Conservation (phyloP, 2,888 invertebrate species). For the Panorpa germanica region DNA sequence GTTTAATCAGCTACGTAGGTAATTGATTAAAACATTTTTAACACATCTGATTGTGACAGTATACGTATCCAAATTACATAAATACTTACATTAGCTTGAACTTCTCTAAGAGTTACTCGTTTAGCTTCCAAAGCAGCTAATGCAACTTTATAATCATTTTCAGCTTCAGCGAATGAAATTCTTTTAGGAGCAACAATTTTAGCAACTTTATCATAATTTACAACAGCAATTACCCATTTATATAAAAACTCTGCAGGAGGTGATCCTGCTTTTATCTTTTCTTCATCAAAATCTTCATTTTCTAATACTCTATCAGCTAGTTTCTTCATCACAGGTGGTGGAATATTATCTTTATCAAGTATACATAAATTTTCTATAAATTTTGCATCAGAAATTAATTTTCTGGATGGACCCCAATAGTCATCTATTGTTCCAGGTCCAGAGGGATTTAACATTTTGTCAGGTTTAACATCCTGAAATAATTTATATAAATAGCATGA, state of each 20-base stretch:
- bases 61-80: conserved; percentile 38
- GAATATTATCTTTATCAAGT: conserved; percentile 89
- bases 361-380: conserved; percentile 74
- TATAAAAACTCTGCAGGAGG: conserved; percentile 82
- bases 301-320: conserved; percentile 60
- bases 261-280: conserved; percentile 72
- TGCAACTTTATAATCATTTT: conserved; percentile 59
- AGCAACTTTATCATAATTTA: conserved; percentile 86
- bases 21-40: too few species aligned
- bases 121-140: conserved; percentile 63
- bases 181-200: conserved; percentile 88
- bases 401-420: conserved; percentile 84
- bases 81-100: conserved; percentile 41
- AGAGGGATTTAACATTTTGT: conserved; percentile 62
- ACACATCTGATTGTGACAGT: too few species aligned
- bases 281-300: conserved; percentile 81
- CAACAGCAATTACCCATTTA: conserved; percentile 89
- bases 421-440: conserved; percentile 77
- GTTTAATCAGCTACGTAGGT: too few species aligned
- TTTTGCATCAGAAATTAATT: conserved; percentile 74
- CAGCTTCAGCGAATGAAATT: conserved; percentile 68
- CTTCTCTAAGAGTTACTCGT: conserved; percentile 52
- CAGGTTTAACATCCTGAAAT: conserved; percentile 81
- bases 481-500: too few species aligned
- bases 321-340: conserved; percentile 62